A percentile compares a stretch with the other conserved stretches of the same genome.
Evolutionary conservation across 1,140 invertebrate genomes (phyloP).

Genomic region (Saccostrea echinata): DNA sequence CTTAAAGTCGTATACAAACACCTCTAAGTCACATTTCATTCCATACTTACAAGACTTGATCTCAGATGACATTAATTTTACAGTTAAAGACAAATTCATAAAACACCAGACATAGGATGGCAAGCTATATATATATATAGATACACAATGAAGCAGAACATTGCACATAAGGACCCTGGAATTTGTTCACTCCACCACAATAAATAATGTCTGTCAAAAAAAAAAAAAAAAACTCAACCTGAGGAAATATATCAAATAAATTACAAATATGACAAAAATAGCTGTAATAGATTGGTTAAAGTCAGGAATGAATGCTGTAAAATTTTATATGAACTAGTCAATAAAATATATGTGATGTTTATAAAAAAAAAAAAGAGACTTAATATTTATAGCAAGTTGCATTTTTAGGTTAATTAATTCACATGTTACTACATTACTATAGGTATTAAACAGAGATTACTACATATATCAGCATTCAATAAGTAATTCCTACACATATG

Average conservation of each 20-base stretch:
- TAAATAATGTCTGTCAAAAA: slow-evolving; percentile 2
- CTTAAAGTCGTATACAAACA: neutral
- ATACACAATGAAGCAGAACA: neutral
- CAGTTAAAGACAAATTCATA: neutral
- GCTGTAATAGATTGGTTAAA: neutral
- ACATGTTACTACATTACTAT: neutral
- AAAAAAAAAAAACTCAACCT: slow-evolving; percentile 26
- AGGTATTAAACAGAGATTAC: neutral
- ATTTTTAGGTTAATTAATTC: neutral
- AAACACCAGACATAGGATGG: neutral
- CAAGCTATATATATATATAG: slow-evolving; percentile 3
- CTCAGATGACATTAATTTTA: neutral
- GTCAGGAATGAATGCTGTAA: slow-evolving; percentile 26
- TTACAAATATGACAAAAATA: slow-evolving; percentile 21
- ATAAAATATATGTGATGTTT: neutral
- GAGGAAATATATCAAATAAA: slow-evolving; percentile 16
- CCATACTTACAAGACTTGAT: neutral
- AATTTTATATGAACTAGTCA: slow-evolving; percentile 3
- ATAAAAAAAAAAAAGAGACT: neutral
- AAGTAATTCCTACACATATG: neutral
- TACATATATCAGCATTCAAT: neutral
- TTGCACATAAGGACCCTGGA: slow-evolving; percentile 11
- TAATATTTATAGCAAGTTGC: neutral
- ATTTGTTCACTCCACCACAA: neutral
- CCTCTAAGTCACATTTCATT: neutral